These are phyloP conservation scores for Halocynthia aurantium DNA, from an alignment of 23 tunicate genomes.

Conservation along the genomic window DNA sequence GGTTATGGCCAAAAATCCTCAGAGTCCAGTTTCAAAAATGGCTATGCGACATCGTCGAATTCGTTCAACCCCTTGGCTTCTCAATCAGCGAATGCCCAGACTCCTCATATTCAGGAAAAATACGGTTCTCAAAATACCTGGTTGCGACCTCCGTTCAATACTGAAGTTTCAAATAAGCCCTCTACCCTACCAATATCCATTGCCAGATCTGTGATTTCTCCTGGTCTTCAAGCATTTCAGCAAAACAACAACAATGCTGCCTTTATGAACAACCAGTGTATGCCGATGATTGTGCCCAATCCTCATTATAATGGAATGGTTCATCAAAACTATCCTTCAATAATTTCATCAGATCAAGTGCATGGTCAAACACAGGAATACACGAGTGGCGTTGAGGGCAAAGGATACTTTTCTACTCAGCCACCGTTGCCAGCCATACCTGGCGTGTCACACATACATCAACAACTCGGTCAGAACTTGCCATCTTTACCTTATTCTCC, in stretches of 20 bases:
- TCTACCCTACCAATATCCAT: neutral
- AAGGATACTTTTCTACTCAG: neutral
- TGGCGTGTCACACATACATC: neutral
- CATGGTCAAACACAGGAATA: neutral
- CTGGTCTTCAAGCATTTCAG: constrained; percentile 4
- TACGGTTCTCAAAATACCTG: too few relatives aligned
- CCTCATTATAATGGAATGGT: constrained; percentile 15
- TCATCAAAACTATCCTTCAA: neutral
- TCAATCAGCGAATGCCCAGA: too few relatives aligned
- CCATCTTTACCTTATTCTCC: neutral
- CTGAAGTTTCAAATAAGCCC: too few relatives aligned
- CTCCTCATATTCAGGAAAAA: too few relatives aligned
- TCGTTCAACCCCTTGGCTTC: too few relatives aligned
- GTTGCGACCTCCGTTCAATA: too few relatives aligned
- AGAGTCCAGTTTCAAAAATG: too few relatives aligned
- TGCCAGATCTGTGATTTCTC: neutral
- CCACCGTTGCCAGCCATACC: constrained; percentile 1
- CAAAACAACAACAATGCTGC: neutral
- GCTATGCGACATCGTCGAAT: too few relatives aligned
- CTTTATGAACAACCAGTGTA: constrained; percentile 9
- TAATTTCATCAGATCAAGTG: neutral
- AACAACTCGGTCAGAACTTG: constrained; percentile 2
- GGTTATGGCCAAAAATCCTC: too few relatives aligned
- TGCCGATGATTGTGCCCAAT: constrained; percentile 14
- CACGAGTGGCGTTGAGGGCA: neutral